These are phyloP conservation scores for Pseudochirops cupreus DNA, from an alignment of 2,797 vertebrate species.

Conservation along the genomic window DNA sequence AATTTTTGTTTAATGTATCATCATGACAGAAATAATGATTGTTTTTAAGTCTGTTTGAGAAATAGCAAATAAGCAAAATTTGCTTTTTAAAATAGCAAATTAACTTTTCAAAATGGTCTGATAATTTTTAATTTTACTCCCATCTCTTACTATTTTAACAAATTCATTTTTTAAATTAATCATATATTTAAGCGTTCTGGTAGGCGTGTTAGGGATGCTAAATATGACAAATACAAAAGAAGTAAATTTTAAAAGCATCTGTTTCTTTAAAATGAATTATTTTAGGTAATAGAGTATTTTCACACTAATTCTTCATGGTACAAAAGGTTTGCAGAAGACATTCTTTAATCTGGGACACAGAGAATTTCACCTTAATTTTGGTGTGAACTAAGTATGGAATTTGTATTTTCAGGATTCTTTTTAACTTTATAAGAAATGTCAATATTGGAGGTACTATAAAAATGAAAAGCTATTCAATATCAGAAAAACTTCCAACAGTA, in stretches of 20 bases:
- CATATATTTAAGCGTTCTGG: conserved; percentile 28
- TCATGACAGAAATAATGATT: conserved; percentile 15
- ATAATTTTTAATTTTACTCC: conserved; percentile 48
- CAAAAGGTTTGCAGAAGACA: conserved; percentile 51
- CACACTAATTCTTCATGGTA: conserved; percentile 32
- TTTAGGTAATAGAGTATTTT: conserved; percentile 48
- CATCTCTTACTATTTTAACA: conserved; percentile 28
- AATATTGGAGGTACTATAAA: conserved; percentile 10
- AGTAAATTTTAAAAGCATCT: conserved; percentile 40
- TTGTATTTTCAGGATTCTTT: conserved; percentile 2
- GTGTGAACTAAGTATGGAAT: conserved; percentile 12
- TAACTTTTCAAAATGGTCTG: conserved; percentile 44
- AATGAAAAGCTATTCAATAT: conserved; percentile 39
- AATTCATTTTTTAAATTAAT: conserved; percentile 26
- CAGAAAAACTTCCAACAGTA: not conserved
- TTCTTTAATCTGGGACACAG: conserved; percentile 9
- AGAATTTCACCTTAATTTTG: conserved; percentile 46
- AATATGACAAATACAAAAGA: conserved; percentile 23
- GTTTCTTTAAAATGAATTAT: conserved; percentile 42
- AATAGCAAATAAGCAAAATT: conserved; percentile 30
- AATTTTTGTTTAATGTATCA: not conserved
- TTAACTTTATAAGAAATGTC: conserved; percentile 5
- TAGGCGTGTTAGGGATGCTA: not conserved
- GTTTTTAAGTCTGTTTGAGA: not conserved
- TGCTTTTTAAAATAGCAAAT: not conserved